Evolutionary conservation across 2,888 invertebrate species (phyloP).

Genomic region (Himalopsyche japonica): DNA sequence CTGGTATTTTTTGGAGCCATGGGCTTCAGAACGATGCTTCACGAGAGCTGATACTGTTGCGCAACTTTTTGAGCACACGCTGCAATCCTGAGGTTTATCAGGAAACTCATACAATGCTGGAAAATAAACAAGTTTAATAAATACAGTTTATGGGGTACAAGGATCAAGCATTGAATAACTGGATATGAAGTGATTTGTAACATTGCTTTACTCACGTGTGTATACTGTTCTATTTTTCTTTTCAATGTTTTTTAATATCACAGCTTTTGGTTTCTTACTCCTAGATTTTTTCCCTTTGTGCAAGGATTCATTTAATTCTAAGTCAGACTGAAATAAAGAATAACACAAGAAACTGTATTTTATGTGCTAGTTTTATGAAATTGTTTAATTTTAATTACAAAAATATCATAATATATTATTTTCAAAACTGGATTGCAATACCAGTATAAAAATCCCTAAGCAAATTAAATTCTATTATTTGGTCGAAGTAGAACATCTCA

Average conservation of each 20-base stretch:
- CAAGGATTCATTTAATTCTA: neutral
- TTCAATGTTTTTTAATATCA: neutral
- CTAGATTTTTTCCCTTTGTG: neutral
- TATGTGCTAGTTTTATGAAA: too few relatives aligned
- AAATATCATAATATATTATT: too few relatives aligned
- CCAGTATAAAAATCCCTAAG: too few relatives aligned
- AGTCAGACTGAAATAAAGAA: neutral
- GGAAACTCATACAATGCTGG: conserved; percentile 30
- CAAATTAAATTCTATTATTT: too few relatives aligned
- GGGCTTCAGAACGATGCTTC: conserved; percentile 21
- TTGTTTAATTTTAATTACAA: too few relatives aligned
- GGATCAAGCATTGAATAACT: too few relatives aligned
- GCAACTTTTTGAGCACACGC: conserved; percentile 23
- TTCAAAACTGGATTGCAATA: too few relatives aligned
- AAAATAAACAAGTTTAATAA: neutral
- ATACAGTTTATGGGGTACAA: neutral
- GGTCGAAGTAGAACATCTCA: too few relatives aligned
- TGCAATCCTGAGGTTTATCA: conserved; percentile 26
- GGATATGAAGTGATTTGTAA: too few relatives aligned
- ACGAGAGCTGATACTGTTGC: conserved; percentile 6
- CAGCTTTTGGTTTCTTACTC: neutral
- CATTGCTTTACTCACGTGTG: neutral
- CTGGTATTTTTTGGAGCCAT: conserved; percentile 35
- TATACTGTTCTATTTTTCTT: neutral
- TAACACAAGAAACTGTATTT: too few relatives aligned